These are phyloP conservation scores for Erebia palarica DNA, from an alignment of 2,888 invertebrate genomes.

Conservation along the genomic window DNA sequence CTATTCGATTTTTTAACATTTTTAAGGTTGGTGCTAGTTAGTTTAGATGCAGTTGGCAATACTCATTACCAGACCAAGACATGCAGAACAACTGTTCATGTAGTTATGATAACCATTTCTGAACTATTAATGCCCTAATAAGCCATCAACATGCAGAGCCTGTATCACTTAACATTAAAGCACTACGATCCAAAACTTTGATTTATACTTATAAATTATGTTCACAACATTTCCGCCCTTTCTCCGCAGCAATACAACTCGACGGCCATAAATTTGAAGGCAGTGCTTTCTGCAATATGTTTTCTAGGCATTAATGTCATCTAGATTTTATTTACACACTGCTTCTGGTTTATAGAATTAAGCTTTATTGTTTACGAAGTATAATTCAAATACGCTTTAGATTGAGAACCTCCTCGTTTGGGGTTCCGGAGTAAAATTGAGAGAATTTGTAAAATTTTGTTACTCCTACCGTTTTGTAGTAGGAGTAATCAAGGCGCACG, in stretches of 20 bases:
- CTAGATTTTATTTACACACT: constrained; percentile 30
- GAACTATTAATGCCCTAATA: constrained; percentile 9
- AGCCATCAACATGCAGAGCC: constrained; percentile 4
- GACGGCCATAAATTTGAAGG: constrained; percentile 34
- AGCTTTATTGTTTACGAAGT: neutral
- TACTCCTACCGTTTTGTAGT: too few relatives aligned
- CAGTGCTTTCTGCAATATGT: constrained; percentile 38
- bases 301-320: constrained; percentile 37
- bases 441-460: too few relatives aligned
- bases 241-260: constrained; percentile 31
- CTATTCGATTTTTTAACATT: too few relatives aligned
- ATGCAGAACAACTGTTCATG: neutral
- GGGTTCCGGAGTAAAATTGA: too few relatives aligned
- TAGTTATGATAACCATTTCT: constrained; percentile 9
- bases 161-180: constrained; percentile 24
- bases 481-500: too few relatives aligned
- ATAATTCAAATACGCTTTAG: too few relatives aligned
- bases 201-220: constrained; percentile 42
- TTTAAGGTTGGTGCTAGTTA: neutral
- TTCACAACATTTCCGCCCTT: constrained; percentile 37
- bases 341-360: constrained; percentile 1
- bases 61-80: too few relatives aligned
- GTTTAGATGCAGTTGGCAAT: neutral
- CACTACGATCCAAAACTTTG: constrained; percentile 33
- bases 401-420: too few relatives aligned